Conservation (phyloP, 1,140 invertebrate species). For the Diuraphis noxia region DNA sequence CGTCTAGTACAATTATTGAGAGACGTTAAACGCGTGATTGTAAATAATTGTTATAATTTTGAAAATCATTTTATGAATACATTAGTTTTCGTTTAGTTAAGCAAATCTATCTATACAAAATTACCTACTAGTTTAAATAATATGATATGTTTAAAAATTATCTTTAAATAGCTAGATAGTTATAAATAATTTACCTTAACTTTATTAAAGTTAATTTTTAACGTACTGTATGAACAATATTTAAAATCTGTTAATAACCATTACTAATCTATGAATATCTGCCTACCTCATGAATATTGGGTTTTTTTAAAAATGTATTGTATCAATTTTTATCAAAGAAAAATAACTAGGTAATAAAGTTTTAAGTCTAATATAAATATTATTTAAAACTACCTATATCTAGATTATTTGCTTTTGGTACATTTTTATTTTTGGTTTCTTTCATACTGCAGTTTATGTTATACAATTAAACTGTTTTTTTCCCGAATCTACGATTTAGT, state of each 20-base stretch:
- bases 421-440: neutral
- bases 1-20: slow-evolving; percentile 41
- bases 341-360: neutral
- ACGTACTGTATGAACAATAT: too few relatives aligned
- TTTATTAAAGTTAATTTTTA: neutral
- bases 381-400: neutral
- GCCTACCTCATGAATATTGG: too few relatives aligned
- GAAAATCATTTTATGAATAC: neutral
- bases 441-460: neutral
- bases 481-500: neutral
- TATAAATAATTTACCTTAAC: neutral
- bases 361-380: neutral
- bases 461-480: neutral
- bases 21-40: neutral
- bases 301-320: too few relatives aligned
- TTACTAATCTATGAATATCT: neutral
- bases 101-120: too few relatives aligned
- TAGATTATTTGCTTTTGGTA: too few relatives aligned
- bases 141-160: neutral
- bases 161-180: neutral
- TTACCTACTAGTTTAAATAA: neutral
- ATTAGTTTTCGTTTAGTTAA: neutral
- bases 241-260: too few relatives aligned
- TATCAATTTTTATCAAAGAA: too few relatives aligned
- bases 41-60: neutral